Evolutionary conservation across 2,888 invertebrate species (phyloP).

Genomic region (Philaethria dido): DNA sequence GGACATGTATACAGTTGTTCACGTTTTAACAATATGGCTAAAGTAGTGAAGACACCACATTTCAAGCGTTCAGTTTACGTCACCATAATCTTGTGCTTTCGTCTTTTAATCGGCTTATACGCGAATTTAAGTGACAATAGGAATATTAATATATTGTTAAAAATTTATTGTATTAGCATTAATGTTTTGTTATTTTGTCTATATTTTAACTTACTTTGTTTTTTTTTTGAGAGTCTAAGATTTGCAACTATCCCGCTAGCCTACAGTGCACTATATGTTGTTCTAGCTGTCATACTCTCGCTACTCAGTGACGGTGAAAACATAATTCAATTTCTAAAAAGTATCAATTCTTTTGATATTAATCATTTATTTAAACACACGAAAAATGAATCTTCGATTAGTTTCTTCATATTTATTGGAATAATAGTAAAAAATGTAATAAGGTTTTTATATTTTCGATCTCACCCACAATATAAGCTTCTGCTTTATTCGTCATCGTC

Average conservation of each 20-base stretch:
- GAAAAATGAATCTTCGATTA: not conserved
- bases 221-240: not conserved
- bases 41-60: not conserved
- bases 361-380: not conserved
- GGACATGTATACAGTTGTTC: not conserved
- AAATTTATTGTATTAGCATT: not conserved
- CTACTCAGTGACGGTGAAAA: slow-evolving; percentile 6
- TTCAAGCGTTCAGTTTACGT: not conserved
- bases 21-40: not conserved
- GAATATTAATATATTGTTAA: not conserved
- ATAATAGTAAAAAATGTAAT: not conserved
- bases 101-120: not conserved
- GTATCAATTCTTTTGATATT: not conserved
- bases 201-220: not conserved
- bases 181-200: not conserved
- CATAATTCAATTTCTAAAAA: not conserved
- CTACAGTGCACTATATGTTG: not conserved
- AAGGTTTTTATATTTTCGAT: not conserved
- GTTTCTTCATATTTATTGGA: not conserved
- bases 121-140: not conserved
- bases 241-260: not conserved
- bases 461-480: not conserved
- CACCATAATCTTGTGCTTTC: not conserved
- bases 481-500: not conserved
- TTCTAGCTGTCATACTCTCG: not conserved